phyloP scores from a whole-genome alignment of 2,797 vertebrate species.

The Gambelia wislizenii region DNA sequence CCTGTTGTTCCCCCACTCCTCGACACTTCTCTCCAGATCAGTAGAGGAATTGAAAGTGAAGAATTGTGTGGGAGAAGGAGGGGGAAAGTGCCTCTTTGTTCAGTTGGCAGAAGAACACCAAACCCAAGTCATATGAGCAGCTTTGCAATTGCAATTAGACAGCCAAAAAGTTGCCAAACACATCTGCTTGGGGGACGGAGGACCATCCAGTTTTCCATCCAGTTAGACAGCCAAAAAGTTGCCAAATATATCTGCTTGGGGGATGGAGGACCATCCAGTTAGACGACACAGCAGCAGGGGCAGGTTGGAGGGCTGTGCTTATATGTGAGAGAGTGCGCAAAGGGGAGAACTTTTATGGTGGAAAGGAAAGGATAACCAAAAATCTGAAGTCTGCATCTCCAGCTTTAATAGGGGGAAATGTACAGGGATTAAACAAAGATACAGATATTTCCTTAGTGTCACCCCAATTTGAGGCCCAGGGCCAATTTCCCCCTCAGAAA shows the following conservation, averaged over 20 bases:
- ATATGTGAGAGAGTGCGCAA: background rate
- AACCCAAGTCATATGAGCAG: background rate
- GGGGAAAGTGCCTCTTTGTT: background rate
- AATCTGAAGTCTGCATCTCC: no score
- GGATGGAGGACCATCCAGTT: no score
- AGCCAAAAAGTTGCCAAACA: background rate
- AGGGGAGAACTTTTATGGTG: background rate
- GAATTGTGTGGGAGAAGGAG: background rate
- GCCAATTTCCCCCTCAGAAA: no score
- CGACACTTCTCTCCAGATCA: background rate
- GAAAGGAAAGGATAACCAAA: background rate
- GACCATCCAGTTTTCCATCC: no score
- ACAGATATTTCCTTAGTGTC: no score
- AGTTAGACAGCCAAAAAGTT: background rate
- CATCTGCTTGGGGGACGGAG: background rate
- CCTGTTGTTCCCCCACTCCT: background rate
- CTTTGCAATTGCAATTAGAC: background rate
- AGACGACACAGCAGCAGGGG: no score
- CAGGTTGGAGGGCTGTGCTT: background rate
- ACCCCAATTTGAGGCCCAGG: no score
- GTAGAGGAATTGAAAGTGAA: background rate
- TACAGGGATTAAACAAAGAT: no score
- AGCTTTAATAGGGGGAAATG: no score
- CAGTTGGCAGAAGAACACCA: background rate
- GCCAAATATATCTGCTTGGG: no score